Percentiles rank a stretch among this genome's conserved stretches.
Conservation (phyloP, 2,113 vertebrate species). For the Rana temporaria region DNA sequence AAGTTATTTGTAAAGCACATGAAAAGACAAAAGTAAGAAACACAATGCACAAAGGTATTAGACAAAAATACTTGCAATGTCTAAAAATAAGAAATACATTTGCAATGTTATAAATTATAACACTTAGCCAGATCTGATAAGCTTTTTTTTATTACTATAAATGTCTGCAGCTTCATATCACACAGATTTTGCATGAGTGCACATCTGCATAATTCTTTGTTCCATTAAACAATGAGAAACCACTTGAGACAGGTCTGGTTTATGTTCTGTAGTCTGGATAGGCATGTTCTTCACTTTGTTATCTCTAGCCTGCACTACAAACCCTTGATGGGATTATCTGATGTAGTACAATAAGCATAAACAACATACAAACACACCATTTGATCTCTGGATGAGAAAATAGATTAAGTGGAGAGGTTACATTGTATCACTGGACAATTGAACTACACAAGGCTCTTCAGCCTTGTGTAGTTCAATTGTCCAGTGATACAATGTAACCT, state of each 20-base stretch:
- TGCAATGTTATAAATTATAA: too few relatives aligned
- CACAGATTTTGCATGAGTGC: neutral
- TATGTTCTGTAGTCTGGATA: neutral
- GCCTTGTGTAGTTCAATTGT: too few relatives aligned
- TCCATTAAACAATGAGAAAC: constrained; percentile 28
- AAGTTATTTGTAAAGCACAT: too few relatives aligned
- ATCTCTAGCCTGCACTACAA: constrained; percentile 18
- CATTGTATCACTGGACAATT: constrained; percentile 14
- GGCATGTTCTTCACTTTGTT: constrained; percentile 46
- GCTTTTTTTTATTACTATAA: too few relatives aligned
- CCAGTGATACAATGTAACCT: too few relatives aligned
- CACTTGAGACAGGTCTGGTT: constrained; percentile 49
- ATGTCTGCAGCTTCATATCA: too few relatives aligned
- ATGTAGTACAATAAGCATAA: constrained; percentile 31
- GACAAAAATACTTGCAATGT: too few relatives aligned
- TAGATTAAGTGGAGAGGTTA: constrained; percentile 37
- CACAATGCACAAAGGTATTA: too few relatives aligned
- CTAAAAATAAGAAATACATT: too few relatives aligned
- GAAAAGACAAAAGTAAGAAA: too few relatives aligned
- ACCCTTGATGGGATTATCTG: constrained; percentile 56
- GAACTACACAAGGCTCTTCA: constrained; percentile 2
- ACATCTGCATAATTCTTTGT: constrained; percentile 34
- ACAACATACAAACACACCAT: constrained; percentile 43
- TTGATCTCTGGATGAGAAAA: constrained; percentile 54
- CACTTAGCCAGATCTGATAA: too few relatives aligned